A percentile compares a stretch with the other conserved stretches of the same genome.
phyloP scores from a whole-genome alignment of 1,140 invertebrate species.

The Leptoteleia sp. region DNA sequence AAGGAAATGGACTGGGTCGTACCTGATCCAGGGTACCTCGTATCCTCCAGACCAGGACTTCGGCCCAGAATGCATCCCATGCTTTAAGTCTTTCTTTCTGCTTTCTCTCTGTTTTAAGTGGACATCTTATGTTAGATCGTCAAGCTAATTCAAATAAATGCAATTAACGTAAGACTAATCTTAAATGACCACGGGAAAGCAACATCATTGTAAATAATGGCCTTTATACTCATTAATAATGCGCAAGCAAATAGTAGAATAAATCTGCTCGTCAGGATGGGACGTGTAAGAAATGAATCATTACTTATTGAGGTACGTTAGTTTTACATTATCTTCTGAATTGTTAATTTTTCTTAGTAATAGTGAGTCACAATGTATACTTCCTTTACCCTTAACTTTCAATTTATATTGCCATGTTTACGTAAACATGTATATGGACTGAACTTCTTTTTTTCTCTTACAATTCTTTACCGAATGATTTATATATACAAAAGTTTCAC shows the following conservation, averaged over 20 bases:
- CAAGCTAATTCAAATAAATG: conserved; percentile 75
- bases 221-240: conserved; percentile 22
- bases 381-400: too few relatives aligned
- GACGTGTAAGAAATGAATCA: conserved; percentile 18
- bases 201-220: conserved; percentile 30
- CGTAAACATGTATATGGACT: too few relatives aligned
- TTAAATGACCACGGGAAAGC: conserved; percentile 48
- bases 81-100: conserved; percentile 80
- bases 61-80: conserved; percentile 80
- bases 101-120: conserved; percentile 80
- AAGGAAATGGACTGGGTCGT: conserved; percentile 79
- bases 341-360: not conserved
- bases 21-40: conserved; percentile 80
- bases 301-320: conserved; percentile 4
- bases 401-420: too few relatives aligned
- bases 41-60: conserved; percentile 80
- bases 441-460: too few relatives aligned
- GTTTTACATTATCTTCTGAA: not conserved
- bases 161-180: conserved; percentile 73
- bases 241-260: conserved; percentile 24
- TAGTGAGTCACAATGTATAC: conserved; percentile 1
- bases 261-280: conserved; percentile 14
- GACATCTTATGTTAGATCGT: conserved; percentile 80
- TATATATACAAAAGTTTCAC: too few relatives aligned
- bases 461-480: too few relatives aligned